Base-by-base conservation (phyloP, 1,140 invertebrate genomes). In the Cecropterus lyciades region DNA sequence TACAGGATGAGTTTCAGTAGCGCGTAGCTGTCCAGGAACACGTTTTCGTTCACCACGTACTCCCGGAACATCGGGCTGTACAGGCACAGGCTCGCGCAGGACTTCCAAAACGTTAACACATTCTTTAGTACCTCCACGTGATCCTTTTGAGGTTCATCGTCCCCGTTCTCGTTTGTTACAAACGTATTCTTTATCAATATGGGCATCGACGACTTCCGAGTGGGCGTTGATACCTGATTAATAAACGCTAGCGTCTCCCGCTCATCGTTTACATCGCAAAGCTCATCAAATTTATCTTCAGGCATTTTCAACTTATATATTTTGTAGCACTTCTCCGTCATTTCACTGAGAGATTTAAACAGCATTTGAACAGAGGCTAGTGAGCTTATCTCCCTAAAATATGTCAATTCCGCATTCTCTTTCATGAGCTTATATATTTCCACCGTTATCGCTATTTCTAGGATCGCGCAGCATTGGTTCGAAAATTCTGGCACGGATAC, bases 381-480 rank as follows among this genome's bases (percentile, higher is more conserved):
- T 1, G 84, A 78, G 45, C 81, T 77, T 56, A 92, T 82, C 14
- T 92, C 90, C 16, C 89, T 71, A 8, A 68, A 84, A 56, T 90
- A 85, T 0, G 79, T 69, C 14, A 80, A 52, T 65, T 77, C 87
- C 16, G 56, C 67, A 72, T 83, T 87, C 17, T 93, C 91, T 45
- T 84, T 87, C 51, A 82, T 81, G 8, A 87, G 67, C 56, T 91
- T 93, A 71, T 92, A 93, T 52, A 95, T 93, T 71, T 95, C 94
- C 51, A 95, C 93, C 3, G 94, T 92, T 0, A 95, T 94, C 0
- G 93, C 87, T 45, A 95, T 93, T 79, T 95, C 95, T 4, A 95
- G 78, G 16, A 95, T 89, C 9, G 91, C 89, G 65, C 95, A 95
- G 70, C 94, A 94, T 24, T 92, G 92, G 63, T 93, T 93, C 0